Conservation (phyloP, 2,113 vertebrate species). For the Carettochelys insculpta region DNA sequence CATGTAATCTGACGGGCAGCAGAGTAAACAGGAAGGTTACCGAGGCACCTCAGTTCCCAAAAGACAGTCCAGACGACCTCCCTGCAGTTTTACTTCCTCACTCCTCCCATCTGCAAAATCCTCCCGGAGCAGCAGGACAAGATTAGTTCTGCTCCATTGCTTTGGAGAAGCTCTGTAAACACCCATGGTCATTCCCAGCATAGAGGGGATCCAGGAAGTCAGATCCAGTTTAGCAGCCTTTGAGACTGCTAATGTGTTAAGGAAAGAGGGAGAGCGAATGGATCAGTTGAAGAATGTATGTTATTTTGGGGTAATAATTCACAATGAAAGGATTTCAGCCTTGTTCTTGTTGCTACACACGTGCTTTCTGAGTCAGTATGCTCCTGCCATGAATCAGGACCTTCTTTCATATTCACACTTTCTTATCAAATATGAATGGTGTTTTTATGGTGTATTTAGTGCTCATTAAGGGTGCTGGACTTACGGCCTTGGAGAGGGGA, state of each 20-base stretch:
- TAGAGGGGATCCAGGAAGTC: background rate
- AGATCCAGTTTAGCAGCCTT: background rate
- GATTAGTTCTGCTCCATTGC: background rate
- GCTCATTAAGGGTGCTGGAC: constrained; percentile 27
- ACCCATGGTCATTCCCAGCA: background rate
- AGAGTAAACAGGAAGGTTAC: constrained; percentile 56
- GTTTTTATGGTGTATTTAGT: constrained; percentile 21
- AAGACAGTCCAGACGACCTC: background rate
- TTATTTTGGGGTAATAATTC: background rate
- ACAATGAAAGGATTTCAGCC: background rate
- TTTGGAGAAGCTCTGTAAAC: background rate
- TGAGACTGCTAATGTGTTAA: background rate
- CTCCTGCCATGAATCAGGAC: constrained; percentile 1
- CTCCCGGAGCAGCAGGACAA: rapidly evolving
- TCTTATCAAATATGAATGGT: constrained; percentile 25
- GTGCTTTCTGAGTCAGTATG: constrained; percentile 1
- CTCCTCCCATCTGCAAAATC: background rate
- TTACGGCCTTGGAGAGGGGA: constrained; percentile 5
- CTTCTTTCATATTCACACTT: background rate
- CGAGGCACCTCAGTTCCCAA: background rate
- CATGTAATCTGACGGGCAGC: constrained; percentile 14
- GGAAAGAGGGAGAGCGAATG: background rate
- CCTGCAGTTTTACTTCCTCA: background rate
- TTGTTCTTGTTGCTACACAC: rapidly evolving
- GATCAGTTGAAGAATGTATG: background rate